Evolutionary conservation across 2,113 vertebrate species (phyloP).

Genomic region (Daubentonia madagascariensis): DNA sequence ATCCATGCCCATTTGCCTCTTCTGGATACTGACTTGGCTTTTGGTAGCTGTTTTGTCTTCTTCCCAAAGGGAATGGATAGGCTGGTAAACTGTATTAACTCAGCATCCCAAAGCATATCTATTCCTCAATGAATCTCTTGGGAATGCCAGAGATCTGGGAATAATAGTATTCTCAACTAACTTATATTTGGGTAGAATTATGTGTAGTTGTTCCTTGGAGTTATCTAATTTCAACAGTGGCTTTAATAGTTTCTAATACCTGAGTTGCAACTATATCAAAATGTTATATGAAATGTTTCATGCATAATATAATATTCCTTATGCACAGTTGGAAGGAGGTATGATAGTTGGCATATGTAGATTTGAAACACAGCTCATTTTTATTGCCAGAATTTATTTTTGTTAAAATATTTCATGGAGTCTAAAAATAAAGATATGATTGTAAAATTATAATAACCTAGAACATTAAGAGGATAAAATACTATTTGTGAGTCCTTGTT

Average conservation of each 20-base stretch:
- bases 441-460: conserved; percentile 53
- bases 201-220: background rate
- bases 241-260: background rate
- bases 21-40: background rate
- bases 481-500: conserved; percentile 17
- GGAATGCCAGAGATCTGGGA: background rate
- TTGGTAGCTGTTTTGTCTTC: background rate
- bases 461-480: conserved; percentile 11
- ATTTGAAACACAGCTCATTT: conserved; percentile 26
- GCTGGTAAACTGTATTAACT: background rate
- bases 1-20: background rate
- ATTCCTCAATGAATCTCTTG: background rate
- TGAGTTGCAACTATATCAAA: background rate
- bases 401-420: conserved; percentile 28
- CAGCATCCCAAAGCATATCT: background rate
- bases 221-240: background rate
- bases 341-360: conserved; percentile 17
- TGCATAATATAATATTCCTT: background rate
- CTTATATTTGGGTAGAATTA: background rate
- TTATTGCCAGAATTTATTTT: conserved; percentile 62
- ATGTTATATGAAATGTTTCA: background rate
- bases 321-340: conserved; percentile 17
- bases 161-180: background rate
- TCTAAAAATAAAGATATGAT: conserved; percentile 58
- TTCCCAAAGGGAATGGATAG: background rate